Conservation (phyloP, 1,140 invertebrate genomes). For the Drosophila subpulchrella region DNA sequence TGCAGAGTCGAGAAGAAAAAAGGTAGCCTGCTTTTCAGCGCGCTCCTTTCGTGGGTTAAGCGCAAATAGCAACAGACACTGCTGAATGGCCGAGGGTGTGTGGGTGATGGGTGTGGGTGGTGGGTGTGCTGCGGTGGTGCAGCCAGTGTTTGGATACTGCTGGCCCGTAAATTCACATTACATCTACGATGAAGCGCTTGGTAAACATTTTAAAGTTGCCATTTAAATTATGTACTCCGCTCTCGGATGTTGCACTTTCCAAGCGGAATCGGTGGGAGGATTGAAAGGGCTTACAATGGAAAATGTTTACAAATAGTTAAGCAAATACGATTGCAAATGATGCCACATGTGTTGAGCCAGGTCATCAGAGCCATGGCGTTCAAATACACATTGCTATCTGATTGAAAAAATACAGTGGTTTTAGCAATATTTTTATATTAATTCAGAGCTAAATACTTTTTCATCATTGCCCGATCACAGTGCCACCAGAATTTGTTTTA, state of each 20-base stretch:
- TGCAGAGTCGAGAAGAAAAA: conserved; percentile 52
- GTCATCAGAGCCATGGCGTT: background rate
- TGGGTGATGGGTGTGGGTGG: background rate
- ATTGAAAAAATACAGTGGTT: background rate
- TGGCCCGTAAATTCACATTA: conserved; percentile 81
- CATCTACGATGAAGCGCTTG: conserved; percentile 77
- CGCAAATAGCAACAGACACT: conserved; percentile 65
- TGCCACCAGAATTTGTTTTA: background rate
- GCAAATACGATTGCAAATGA: conserved; percentile 50
- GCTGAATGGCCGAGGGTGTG: conserved; percentile 16
- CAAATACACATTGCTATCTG: background rate
- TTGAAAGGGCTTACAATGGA: conserved; percentile 8
- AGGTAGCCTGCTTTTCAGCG: conserved; percentile 67
- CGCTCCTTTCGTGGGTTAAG: conserved; percentile 64
- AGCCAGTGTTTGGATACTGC: conserved; percentile 61
- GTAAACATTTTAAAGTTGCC: conserved; percentile 82
- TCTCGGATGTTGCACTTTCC: conserved; percentile 33
- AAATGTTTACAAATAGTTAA: conserved; percentile 51
- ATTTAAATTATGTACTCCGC: conserved; percentile 70
- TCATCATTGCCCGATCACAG: background rate
- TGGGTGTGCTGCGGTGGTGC: conserved; percentile 15
- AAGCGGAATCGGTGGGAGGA: background rate
- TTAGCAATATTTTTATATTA: background rate
- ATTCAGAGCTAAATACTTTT: background rate
- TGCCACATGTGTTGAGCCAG: conserved; percentile 1